Evolutionary conservation across 1,140 invertebrate species (phyloP).

Genomic region (Zaprionus gabonicus): DNA sequence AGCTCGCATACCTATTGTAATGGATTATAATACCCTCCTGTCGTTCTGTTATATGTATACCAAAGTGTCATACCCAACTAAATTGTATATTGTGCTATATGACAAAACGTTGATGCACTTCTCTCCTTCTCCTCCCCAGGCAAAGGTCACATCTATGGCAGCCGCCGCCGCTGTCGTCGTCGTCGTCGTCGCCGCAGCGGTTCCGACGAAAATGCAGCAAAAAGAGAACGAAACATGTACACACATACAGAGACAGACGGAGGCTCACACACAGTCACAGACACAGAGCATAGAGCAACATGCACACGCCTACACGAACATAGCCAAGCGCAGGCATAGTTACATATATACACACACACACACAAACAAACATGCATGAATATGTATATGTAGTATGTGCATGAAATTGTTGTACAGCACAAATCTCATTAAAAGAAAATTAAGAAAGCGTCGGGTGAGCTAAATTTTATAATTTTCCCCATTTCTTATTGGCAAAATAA

Average conservation of each 20-base stretch:
- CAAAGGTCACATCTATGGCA: slow-evolving; percentile 50
- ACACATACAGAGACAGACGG: slow-evolving; percentile 12
- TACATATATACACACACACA: slow-evolving; percentile 21
- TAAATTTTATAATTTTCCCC: slow-evolving; percentile 23
- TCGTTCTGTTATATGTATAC: slow-evolving; percentile 1
- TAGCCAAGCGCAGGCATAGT: slow-evolving; percentile 43
- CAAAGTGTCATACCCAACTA: slow-evolving; percentile 3
- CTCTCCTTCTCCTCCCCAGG: slow-evolving; percentile 37
- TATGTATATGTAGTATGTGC: slow-evolving; percentile 3
- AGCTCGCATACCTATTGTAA: background rate
- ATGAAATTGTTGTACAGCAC: slow-evolving; percentile 42
- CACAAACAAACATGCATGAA: background rate
- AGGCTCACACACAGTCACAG: slow-evolving; percentile 10
- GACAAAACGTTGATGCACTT: slow-evolving; percentile 39
- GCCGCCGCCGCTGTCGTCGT: background rate
- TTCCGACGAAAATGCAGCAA: slow-evolving; percentile 50
- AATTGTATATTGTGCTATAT: slow-evolving; percentile 3
- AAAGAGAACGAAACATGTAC: slow-evolving; percentile 50
- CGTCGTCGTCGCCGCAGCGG: background rate
- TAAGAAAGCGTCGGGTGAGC: slow-evolving; percentile 25
- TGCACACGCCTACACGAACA: slow-evolving; percentile 37
- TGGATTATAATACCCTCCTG: slow-evolving; percentile 3
- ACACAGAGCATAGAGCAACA: slow-evolving; percentile 11
- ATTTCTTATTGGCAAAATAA: slow-evolving; percentile 32
- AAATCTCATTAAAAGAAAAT: slow-evolving; percentile 37